A percentile compares a stretch with the other conserved stretches of the same genome.
Conservation (phyloP, 2,113 vertebrate genomes). For the Engraulis encrasicolus region DNA sequence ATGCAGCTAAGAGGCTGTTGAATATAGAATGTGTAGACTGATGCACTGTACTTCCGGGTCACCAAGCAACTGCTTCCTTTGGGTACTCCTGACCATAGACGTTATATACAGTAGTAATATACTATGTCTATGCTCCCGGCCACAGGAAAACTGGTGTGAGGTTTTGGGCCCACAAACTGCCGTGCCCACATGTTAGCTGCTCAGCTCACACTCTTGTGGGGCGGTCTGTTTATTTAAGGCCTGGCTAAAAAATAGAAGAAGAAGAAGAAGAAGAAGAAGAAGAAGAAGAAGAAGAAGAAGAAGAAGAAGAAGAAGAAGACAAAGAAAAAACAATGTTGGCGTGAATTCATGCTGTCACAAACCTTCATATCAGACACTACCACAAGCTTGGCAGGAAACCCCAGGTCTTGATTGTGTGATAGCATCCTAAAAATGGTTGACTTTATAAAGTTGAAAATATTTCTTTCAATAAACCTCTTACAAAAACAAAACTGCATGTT, state of each 20-base stretch:
- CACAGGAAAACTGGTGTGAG: constrained; percentile 63
- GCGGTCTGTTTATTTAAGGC: constrained; percentile 13
- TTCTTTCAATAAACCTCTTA: constrained; percentile 82
- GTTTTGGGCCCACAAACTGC: constrained; percentile 58
- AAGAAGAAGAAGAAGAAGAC: too few relatives aligned
- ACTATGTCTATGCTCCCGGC: too few relatives aligned
- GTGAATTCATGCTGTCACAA: constrained; percentile 40
- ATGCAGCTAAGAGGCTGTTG: constrained; percentile 63
- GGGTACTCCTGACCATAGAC: constrained; percentile 58
- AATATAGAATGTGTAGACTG: constrained; percentile 70
- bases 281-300: too few relatives aligned
- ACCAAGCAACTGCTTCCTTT: constrained; percentile 42
- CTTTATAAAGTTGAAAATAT: constrained; percentile 75
- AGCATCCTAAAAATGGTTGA: constrained; percentile 69
- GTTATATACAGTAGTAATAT: too few relatives aligned
- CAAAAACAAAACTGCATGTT: constrained; percentile 66
- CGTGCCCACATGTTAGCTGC: constrained; percentile 52
- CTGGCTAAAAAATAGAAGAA: neutral
- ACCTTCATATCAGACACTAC: constrained; percentile 62
- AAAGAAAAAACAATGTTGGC: too few relatives aligned
- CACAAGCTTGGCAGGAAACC: constrained; percentile 53
- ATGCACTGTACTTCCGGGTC: constrained; percentile 66
- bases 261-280: too few relatives aligned
- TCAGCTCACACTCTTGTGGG: constrained; percentile 45
- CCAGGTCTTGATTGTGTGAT: constrained; percentile 72